phyloP scores from a whole-genome alignment of 2,888 invertebrate genomes.

The Neuroscelio doddi region DNA sequence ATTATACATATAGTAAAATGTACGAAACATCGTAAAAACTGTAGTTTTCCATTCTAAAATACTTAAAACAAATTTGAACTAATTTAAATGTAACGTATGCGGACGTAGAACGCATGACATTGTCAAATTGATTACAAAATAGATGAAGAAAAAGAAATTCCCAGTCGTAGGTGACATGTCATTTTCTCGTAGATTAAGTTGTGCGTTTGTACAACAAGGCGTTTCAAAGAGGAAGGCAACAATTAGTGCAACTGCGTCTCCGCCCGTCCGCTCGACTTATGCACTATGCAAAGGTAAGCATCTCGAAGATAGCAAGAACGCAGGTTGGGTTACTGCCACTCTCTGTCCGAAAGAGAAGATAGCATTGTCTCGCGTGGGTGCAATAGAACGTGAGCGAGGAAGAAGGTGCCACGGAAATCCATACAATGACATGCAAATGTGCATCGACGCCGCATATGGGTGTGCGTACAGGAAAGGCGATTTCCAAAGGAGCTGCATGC shows the following conservation, averaged over 20 bases:
- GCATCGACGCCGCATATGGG: slow-evolving; percentile 25
- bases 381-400: slow-evolving; percentile 50
- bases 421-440: slow-evolving; percentile 40
- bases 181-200: slow-evolving; percentile 27
- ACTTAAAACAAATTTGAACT: no score
- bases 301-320: slow-evolving; percentile 32
- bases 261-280: slow-evolving; percentile 47
- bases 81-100: no score
- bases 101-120: no score
- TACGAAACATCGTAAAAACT: no score
- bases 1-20: no score
- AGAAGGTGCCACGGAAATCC: slow-evolving; percentile 48
- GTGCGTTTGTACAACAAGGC: slow-evolving; percentile 17
- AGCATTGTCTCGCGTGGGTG: slow-evolving; percentile 45
- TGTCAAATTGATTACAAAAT: no score
- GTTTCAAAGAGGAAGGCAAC: slow-evolving; percentile 64
- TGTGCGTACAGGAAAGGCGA: slow-evolving; percentile 48
- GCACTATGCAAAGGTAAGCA: slow-evolving; percentile 35
- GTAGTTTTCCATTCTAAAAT: no score
- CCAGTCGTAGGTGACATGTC: no score
- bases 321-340: slow-evolving; percentile 43
- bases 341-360: slow-evolving; percentile 41
- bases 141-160: no score
- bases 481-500: slow-evolving; percentile 54
- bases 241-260: slow-evolving; percentile 66